Conservation (phyloP, 2,113 vertebrate species). For the Lycocorax pyrrhopterus region DNA sequence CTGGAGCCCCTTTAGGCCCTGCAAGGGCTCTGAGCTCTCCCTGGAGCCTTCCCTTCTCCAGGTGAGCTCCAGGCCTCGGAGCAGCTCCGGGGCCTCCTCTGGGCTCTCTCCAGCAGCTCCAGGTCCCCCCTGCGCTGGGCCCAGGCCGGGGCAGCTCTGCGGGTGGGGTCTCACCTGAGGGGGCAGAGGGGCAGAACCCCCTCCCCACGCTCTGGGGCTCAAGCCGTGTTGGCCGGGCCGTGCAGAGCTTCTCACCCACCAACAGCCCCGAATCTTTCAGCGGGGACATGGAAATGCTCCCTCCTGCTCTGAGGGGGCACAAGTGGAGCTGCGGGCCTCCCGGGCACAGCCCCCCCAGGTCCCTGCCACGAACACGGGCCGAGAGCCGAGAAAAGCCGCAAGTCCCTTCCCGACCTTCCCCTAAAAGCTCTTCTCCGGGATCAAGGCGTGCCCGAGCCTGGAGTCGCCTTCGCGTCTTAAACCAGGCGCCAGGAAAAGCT, state of each 20-base stretch:
- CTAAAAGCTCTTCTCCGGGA: neutral
- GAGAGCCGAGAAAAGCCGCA: neutral
- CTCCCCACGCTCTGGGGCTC: neutral
- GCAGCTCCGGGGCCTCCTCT: neutral
- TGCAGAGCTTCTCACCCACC: neutral
- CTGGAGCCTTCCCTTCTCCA: neutral
- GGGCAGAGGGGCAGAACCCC: neutral
- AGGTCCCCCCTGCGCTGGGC: fast-evolving
- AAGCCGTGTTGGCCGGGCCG: fast-evolving
- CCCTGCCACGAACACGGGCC: fast-evolving
- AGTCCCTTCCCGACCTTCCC: neutral
- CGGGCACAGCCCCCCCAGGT: fast-evolving
- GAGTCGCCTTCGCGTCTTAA: neutral
- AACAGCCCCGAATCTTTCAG: neutral
- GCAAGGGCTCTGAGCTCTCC: neutral
- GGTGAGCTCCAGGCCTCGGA: neutral
- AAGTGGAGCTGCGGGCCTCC: fast-evolving
- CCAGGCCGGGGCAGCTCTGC: neutral
- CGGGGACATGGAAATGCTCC: neutral
- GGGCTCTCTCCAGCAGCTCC: neutral
- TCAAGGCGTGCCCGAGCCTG: neutral
- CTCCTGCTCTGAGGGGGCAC: neutral
- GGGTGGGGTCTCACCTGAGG: too few relatives aligned
- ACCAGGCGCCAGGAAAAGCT: neutral
- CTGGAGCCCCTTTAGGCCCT: neutral